Evolutionary conservation across 2,113 vertebrate species (phyloP), one percentile per base, ranked within the genome.

Genomic region (Ptychochromis oligacanthus): DNA sequence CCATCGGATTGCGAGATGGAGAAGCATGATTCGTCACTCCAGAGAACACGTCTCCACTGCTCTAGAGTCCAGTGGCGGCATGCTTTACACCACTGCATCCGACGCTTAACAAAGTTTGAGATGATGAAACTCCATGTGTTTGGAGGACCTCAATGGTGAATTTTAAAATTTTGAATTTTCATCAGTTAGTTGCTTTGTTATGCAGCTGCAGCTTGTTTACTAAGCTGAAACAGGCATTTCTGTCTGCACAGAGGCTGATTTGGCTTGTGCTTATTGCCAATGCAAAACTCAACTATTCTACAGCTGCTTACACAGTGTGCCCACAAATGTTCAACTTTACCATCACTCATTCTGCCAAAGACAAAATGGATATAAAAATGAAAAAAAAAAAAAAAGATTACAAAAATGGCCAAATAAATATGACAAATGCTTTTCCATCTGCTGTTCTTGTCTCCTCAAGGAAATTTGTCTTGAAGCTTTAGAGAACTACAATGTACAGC

Each of bases 121-220:
- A 28, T 28, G 26, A 58, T 77, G 13, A 38, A 70, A 28, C 26
- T 82, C 0, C 17, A 7, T 24, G 65, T 36, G 40, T 34, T 26
- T 67, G 38, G 14, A 54, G 14, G 22, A 22, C 2, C 0, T 10
- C 31, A 0, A 6, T 54, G 4, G 34, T 38, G 9, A 11, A 11
- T 36, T 49, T 28, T 12, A 26, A 67, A 67, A 46, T 1, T 22
- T 0, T 5, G 14, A 18, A 26, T 40, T 26, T 31, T 22, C 55
- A 76, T 76, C 6, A 0, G 15, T 1, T 58, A 28, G 55, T n/a
- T 38, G 18, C 17, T 17, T 18, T 28, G 55, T 6, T 58, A 7
- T 43, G 54, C 56, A 1, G 22, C 64, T 67, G 64, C 1, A 26
- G 38, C 22, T 67, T 26, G 22, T 67, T 17, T 12, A 17, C 14